Conservation (phyloP, 2,113 vertebrate genomes). For the Rhinoptilus africanus region DNA sequence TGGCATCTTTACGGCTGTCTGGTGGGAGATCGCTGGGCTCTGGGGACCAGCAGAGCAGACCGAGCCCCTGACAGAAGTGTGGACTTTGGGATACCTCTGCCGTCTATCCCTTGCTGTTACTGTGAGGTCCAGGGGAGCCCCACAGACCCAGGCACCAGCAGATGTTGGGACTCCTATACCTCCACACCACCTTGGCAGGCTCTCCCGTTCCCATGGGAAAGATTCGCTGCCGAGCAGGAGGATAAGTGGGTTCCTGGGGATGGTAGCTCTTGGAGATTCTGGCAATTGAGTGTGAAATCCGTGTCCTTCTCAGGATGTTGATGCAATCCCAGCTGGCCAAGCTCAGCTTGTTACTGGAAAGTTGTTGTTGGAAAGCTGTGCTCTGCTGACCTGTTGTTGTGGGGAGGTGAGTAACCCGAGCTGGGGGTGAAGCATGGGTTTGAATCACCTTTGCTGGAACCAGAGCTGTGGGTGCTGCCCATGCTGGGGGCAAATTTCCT, state of each 20-base stretch:
- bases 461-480: background rate
- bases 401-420: background rate
- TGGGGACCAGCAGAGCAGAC: background rate
- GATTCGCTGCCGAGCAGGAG: background rate
- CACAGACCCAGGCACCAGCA: background rate
- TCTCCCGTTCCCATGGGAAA: background rate
- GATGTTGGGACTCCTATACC: background rate
- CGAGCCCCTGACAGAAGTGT: background rate
- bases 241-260: background rate
- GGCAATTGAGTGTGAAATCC: background rate
- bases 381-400: background rate
- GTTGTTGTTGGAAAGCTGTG: background rate
- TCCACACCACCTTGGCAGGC: background rate
- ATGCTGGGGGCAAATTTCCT: background rate
- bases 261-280: background rate
- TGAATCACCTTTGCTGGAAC: slow-evolving; percentile 13
- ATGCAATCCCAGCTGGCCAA: background rate
- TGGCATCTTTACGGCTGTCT: background rate
- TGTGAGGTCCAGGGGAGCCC: background rate
- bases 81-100: background rate
- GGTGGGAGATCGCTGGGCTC: accelerated
- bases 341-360: background rate
- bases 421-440: background rate
- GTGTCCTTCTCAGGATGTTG: background rate
- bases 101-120: background rate